These are phyloP conservation scores for Sebastes trivittatus DNA, from an alignment of 2,797 vertebrate genomes.

Conservation along the genomic window DNA sequence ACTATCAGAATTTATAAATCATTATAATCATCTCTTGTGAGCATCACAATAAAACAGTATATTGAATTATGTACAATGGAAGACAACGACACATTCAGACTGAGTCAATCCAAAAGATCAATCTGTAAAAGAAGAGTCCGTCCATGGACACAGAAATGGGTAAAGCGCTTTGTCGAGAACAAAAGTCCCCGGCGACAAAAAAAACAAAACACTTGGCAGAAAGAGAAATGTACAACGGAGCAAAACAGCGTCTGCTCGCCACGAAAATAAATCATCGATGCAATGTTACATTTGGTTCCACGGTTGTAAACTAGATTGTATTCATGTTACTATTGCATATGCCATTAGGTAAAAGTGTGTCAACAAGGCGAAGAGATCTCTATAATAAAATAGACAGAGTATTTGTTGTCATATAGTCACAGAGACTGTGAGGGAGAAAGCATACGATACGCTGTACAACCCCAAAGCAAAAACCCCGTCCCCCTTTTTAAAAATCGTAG, in stretches of 20 bases:
- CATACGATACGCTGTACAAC: slow-evolving; percentile 63
- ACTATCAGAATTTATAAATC: slow-evolving; percentile 74
- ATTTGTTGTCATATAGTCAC: slow-evolving; percentile 50
- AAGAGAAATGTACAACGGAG: slow-evolving; percentile 87
- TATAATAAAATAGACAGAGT: slow-evolving; percentile 74
- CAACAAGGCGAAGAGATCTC: slow-evolving; percentile 76
- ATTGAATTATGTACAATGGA: slow-evolving; percentile 81
- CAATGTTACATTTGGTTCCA: slow-evolving; percentile 93
- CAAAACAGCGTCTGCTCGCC: slow-evolving; percentile 78
- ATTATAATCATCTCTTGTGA: slow-evolving; percentile 69
- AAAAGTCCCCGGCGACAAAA: slow-evolving; percentile 77
- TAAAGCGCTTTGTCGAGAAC: slow-evolving; percentile 81
- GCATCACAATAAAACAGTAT: slow-evolving; percentile 77
- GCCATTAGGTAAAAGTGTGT: slow-evolving; percentile 82
- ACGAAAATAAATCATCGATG: slow-evolving; percentile 77
- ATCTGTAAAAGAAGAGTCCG: slow-evolving; percentile 60
- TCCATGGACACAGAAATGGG: slow-evolving; percentile 75
- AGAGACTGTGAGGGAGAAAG: slow-evolving; percentile 60
- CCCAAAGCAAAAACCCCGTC: slow-evolving; percentile 55
- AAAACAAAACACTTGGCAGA: slow-evolving; percentile 87
- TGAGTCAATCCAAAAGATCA: slow-evolving; percentile 45
- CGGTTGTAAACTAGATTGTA: slow-evolving; percentile 93
- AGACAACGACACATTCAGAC: slow-evolving; percentile 78
- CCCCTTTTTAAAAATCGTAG: slow-evolving; percentile 63
- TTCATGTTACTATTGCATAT: slow-evolving; percentile 95